Base-by-base conservation (phyloP, 2,797 vertebrate species). In the Tangara arthus region DNA sequence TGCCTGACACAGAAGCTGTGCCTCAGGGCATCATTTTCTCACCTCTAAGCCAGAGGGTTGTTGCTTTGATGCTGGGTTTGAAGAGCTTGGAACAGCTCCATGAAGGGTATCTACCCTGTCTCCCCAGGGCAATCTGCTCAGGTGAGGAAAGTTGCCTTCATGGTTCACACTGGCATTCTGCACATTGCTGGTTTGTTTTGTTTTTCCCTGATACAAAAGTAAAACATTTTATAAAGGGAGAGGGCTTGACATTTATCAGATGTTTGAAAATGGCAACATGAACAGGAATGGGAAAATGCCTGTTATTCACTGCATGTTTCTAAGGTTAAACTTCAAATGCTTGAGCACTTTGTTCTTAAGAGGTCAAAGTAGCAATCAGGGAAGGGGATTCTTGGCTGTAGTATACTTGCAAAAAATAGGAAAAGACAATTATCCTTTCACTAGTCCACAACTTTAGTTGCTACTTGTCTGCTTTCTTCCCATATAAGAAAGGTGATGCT, bases 11-110 rank as follows among this genome's bases (percentile, higher is more conserved):
- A 94, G 90, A 49, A 95, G 85, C 79, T 96, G 80, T 9, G 27
- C 96, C 94, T 95, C 53, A 68, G 87, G 97, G 96, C 71, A 87
- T 52, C 22, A 81, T 96, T 97, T 95, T 94, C 79, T 96, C 94
- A 87, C 96, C 94, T 95, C 47, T 56, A 19, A 83, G 78, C 93
- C 92, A 72, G 82, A 78, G 88, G 91, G 77, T 56, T 80, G 50
- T 37, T 85, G 22, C 95, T 95, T 96, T 97, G 94, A 97, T 96
- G 93, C 80, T 90, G 75, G 46, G 60, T 86, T 95, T 93, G 91
- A 95, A 95, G 83, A 86, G 80, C 42, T 93, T 97, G 95, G 88
- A 97, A 94, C 37, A 66, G 27, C 56, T 94, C 78, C 94, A 94
- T 17, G 0, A 16, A 60, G 68, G 82, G 87, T 88, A 77, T 77